Percentiles rank a stretch among this genome's conserved stretches.
Conservation (phyloP, 2,113 vertebrate species). For the Pelecanoides urinatrix region DNA sequence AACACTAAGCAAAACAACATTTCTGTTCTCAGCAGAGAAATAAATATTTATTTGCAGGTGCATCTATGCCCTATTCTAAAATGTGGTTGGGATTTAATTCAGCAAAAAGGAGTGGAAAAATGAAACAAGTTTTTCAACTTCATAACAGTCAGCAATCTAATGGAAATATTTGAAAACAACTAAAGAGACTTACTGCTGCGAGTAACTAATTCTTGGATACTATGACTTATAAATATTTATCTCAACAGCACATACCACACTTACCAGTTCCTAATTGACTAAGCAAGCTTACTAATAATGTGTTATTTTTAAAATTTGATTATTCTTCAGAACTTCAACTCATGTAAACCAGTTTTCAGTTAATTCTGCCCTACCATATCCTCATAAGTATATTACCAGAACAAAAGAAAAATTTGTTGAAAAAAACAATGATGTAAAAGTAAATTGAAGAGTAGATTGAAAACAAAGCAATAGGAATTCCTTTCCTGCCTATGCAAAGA, state of each 20-base stretch:
- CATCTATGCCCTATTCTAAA: not conserved
- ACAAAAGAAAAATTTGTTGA: not conserved
- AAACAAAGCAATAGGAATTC: not conserved
- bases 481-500: not conserved
- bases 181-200: not conserved
- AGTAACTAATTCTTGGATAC: not conserved
- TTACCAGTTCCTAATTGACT: not conserved
- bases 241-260: not conserved
- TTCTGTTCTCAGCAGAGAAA: not conserved
- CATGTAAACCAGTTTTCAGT: not conserved
- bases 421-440: not conserved
- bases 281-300: not conserved
- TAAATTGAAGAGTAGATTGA: not conserved
- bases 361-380: not conserved
- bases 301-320: not conserved
- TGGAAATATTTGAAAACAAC: not conserved
- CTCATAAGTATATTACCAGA: not conserved
- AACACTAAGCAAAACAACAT: not conserved
- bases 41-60: not conserved
- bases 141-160: not conserved
- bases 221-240: not conserved
- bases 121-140: not conserved
- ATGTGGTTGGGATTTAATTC: not conserved
- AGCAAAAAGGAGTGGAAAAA: not conserved
- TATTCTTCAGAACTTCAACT: not conserved